Base-by-base conservation (phyloP, 1,140 invertebrate species). In the Papilio polytes region DNA sequence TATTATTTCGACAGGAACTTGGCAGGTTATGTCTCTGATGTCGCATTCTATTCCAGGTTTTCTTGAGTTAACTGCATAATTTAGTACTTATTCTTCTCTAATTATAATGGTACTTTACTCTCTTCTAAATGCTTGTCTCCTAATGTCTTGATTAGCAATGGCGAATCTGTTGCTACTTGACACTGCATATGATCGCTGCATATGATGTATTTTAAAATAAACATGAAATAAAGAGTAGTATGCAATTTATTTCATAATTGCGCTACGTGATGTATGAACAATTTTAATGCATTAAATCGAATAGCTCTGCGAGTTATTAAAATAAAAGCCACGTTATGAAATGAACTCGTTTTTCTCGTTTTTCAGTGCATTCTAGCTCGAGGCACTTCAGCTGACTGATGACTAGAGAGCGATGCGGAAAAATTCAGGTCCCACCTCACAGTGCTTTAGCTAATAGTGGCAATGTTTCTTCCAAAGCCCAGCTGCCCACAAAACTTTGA, bases 291-390 rank as follows among this genome's bases (percentile, higher is more conserved):
- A 84, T 82, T 83, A 83, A 83, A 83, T 78, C 80, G 81, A 80
- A 74, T 81, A 84, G 85, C 78, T 82, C 84, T 86, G 82, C 74
- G 82, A 86, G 85, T 66, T 63, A 26, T 31, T 66, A 66, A 66
- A 66, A 66, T 78, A 81, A 80, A 79, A 56, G 81, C 56, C 82
- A 83, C 63, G 85, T 83, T 83, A 74, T 84, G 85, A 86, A 87
- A 87, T 87, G 84, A 90, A 90, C 86, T 86, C 85, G 80, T 76
- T 85, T 80, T 84, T 85, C 85, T 86, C 83, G 51, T 87, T 88
- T 84, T 85, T 83, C 82, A 82, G 80, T 59, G 84, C 83, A 83
- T 77, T 81, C 66, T 48, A 82, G 80, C 76, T 80, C 56, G 80
- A 77, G 74, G 80, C 84, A 88, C 87, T 90, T 77, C 70, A 80